Conservation (phyloP, 2,797 vertebrate genomes). For the Takifugu ocellatus region DNA sequence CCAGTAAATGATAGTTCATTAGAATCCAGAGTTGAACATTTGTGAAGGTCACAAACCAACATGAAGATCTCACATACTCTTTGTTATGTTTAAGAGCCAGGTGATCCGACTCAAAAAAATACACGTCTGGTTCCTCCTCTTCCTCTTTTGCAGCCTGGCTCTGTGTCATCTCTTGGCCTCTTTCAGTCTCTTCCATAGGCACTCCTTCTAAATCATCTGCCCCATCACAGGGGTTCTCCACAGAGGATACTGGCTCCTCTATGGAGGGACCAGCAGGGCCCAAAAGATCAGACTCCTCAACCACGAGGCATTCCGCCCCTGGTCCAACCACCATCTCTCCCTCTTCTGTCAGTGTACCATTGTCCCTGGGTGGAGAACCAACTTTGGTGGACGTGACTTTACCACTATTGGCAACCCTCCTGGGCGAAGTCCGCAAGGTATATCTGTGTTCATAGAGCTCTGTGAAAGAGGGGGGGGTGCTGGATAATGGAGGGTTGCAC, state of each 20-base stretch:
- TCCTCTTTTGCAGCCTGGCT: slow-evolving; percentile 54
- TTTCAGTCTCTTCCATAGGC: slow-evolving; percentile 56
- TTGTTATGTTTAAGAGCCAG: slow-evolving; percentile 99
- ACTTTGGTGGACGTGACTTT: slow-evolving; percentile 82
- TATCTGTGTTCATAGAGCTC: slow-evolving; percentile 97
- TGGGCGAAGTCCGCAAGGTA: slow-evolving; percentile 92
- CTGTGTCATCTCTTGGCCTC: slow-evolving; percentile 82
- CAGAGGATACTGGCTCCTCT: slow-evolving; percentile 50
- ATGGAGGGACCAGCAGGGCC: slow-evolving; percentile 41
- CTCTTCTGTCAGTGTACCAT: slow-evolving; percentile 84
- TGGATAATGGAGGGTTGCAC: slow-evolving; percentile 64
- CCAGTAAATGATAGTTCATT: slow-evolving; percentile 22
- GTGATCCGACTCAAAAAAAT: slow-evolving; percentile 99
- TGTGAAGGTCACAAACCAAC: not conserved
- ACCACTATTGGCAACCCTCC: slow-evolving; percentile 78
- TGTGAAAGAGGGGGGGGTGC: slow-evolving; percentile 79
- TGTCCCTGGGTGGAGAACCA: slow-evolving; percentile 86
- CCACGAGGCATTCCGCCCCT: slow-evolving; percentile 65
- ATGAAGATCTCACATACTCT: slow-evolving; percentile 89
- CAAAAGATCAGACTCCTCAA: slow-evolving; percentile 48
- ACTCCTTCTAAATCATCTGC: slow-evolving; percentile 64
- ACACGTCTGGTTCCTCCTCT: slow-evolving; percentile 95
- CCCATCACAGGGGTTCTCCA: slow-evolving; percentile 65
- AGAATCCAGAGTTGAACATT: slow-evolving; percentile 30
- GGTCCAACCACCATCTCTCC: slow-evolving; percentile 66